Base-by-base conservation (phyloP, 2,888 invertebrate species). In the Serrognathus titanus region DNA sequence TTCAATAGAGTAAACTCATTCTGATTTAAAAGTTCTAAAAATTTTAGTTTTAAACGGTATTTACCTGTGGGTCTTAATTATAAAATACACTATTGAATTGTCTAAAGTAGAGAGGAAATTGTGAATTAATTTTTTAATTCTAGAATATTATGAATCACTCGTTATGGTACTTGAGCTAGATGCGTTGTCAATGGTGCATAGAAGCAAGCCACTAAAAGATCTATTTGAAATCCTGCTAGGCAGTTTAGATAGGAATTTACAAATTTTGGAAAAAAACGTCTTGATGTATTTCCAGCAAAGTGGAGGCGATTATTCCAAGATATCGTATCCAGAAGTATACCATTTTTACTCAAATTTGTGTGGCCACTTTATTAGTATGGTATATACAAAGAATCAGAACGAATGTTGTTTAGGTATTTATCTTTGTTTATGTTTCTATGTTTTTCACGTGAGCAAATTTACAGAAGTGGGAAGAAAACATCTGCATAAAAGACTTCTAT, bases 211-310 rank as follows among this genome's bases (percentile, higher is more conserved):
- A 67, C 74, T 87, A 39, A 75, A 81, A 55, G 83, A 86, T 43
- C 71, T 92, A 1, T 91, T 91, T 73, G 86, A 85, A 60, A 85
- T 89, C 62, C 77, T 92, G 4, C 86, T 90, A 4, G 90, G 90
- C 71, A 87, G 89, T 57, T 83, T 89, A 31, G 88, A 88, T 67
- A 82, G 88, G 39, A 85, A 88, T 54, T 78, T 92, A 47, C 80
- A 84, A 61, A 77, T 88, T 50, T 79, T 87, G 61, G 88, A 90
- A 72, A 80, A 80, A 66, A 83, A 83, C 24, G 76, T 90, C 47
- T 73, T 83, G 24, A 82, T 83, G 64, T 84, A 85, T 70, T 73
- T 86, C 43, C 59, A 71, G 54, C 64, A 68, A 36, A 57, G 60
- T 48, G 64, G 64, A 38, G 66, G 63, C 9, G 65, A 67, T 48